Conservation (phyloP, 1,140 invertebrate genomes). For the Caenorhabditis briggsae region DNA sequence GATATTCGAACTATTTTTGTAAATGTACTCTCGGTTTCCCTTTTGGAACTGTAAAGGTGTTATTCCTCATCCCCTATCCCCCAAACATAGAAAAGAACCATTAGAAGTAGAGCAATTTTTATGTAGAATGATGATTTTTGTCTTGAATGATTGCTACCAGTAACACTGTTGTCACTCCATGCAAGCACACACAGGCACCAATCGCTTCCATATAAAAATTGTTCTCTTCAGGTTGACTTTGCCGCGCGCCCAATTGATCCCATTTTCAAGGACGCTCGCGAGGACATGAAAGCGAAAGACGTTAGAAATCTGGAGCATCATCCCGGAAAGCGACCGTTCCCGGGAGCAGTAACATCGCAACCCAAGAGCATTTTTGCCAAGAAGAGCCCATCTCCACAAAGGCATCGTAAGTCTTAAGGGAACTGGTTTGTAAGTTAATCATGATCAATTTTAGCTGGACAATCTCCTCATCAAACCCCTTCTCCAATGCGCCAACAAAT, state of each 20-base stretch:
- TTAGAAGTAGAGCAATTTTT: slow-evolving; percentile 7
- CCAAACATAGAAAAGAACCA: too few species aligned
- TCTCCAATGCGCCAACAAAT: background rate
- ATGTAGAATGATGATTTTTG: slow-evolving; percentile 29
- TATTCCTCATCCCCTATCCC: too few species aligned
- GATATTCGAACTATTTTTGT: too few species aligned
- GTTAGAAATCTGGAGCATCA: slow-evolving; percentile 4
- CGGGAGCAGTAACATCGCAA: background rate
- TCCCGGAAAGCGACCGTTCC: background rate
- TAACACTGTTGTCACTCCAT: slow-evolving; percentile 44
- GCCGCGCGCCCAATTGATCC: slow-evolving; percentile 47
- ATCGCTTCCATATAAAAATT: slow-evolving; percentile 29
- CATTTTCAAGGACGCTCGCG: slow-evolving; percentile 46
- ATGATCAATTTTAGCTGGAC: slow-evolving; percentile 2
- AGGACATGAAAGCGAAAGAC: slow-evolving; percentile 31
- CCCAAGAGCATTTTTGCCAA: background rate
- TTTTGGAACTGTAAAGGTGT: too few species aligned
- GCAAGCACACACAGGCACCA: slow-evolving; percentile 45
- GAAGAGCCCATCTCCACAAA: slow-evolving; percentile 43
- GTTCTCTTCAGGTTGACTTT: slow-evolving; percentile 47
- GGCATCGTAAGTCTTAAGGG: background rate
- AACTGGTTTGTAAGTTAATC: background rate
- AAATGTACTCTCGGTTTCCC: too few species aligned
- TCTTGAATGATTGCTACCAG: slow-evolving; percentile 51
- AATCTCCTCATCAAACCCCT: slow-evolving; percentile 10